These are phyloP conservation scores for Pachydiplax longipennis DNA, from an alignment of 2,888 invertebrate genomes.

Conservation along the genomic window DNA sequence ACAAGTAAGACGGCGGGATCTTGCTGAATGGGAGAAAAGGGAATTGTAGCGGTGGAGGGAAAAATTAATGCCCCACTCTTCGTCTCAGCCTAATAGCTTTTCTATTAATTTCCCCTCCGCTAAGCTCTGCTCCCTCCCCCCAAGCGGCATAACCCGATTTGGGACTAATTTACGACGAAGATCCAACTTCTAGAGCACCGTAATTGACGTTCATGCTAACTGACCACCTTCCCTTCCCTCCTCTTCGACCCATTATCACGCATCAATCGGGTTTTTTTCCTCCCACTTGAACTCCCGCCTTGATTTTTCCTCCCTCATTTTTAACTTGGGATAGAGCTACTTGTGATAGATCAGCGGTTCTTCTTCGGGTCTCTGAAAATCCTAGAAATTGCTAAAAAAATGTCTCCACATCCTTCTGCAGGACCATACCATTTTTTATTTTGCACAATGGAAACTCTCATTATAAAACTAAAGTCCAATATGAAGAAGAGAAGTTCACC, in stretches of 20 bases:
- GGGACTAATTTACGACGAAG: constrained; percentile 42
- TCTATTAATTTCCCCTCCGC: constrained; percentile 33
- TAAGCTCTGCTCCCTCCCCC: neutral
- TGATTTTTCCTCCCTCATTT: neutral
- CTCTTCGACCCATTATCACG: neutral
- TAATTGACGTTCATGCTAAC: constrained; percentile 40
- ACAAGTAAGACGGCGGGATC: neutral
- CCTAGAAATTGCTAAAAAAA: too few relatives aligned
- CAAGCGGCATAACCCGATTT: constrained; percentile 31
- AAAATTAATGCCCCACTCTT: constrained; percentile 31
- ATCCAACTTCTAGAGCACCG: constrained; percentile 8
- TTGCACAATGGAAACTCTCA: too few relatives aligned
- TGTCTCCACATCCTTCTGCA: too few relatives aligned
- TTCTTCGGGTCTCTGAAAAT: too few relatives aligned
- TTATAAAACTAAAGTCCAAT: too few relatives aligned
- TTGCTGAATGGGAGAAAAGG: neutral
- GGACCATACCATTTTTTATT: too few relatives aligned
- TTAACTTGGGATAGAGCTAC: neutral
- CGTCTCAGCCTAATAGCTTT: constrained; percentile 26
- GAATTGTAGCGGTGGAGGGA: neutral
- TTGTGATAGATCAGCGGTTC: too few relatives aligned
- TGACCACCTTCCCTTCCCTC: neutral
- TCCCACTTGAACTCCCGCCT: neutral
- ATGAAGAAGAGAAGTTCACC: too few relatives aligned
- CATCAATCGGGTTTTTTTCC: neutral